These are phyloP conservation scores for Caenorhabditis plicata DNA, from an alignment of 2,888 invertebrate species.

Conservation along the genomic window DNA sequence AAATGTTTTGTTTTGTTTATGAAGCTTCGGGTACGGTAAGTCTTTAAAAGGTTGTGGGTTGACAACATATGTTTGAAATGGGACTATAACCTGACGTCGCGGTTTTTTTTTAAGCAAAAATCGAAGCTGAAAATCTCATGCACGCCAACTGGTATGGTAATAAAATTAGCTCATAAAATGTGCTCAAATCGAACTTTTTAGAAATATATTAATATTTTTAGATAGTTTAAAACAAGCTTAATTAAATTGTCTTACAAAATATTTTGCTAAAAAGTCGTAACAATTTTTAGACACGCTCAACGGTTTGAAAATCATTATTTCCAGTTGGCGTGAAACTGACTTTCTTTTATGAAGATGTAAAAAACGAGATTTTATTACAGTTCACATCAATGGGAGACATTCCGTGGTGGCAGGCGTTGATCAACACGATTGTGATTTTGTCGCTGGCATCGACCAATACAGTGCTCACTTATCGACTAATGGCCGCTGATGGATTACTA, in stretches of 20 bases:
- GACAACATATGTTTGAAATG: no score
- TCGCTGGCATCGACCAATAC: constrained; percentile 57
- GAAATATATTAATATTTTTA: no score
- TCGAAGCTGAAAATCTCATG: background rate
- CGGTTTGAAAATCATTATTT: no score
- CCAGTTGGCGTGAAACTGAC: no score
- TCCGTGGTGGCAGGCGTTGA: constrained; percentile 44
- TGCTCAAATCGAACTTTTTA: no score
- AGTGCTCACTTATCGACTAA: constrained; percentile 59
- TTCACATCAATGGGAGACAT: constrained; percentile 33
- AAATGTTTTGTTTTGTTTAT: background rate
- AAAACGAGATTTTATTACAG: constrained; percentile 4
- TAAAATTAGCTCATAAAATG: no score
- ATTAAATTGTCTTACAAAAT: background rate
- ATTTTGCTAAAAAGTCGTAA: background rate
- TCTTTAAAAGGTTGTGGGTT: no score
- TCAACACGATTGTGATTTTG: constrained; percentile 51
- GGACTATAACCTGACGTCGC: no score
- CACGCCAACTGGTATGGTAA: no score
- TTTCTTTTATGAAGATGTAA: background rate
- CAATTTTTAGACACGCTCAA: no score
- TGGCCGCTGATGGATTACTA: constrained; percentile 63
- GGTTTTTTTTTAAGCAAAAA: background rate
- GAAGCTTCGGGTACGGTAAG: no score
- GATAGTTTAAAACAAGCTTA: no score